phyloP scores from a whole-genome alignment of 2,113 vertebrate genomes.

The Atrichornis clamosus region DNA sequence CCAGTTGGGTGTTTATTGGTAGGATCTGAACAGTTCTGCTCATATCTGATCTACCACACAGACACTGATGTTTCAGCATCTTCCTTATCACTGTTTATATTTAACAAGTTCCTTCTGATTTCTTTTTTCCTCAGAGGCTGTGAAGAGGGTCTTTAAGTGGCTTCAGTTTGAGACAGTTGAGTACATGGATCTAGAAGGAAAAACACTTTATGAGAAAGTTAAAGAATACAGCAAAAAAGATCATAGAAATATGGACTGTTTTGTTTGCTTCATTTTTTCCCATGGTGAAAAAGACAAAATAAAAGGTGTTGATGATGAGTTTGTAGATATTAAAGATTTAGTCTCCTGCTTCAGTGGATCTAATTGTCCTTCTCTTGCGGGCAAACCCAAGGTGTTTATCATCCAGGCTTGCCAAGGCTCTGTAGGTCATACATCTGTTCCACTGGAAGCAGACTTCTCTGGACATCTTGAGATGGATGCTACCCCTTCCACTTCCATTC shows the following conservation, averaged over 20 bases:
- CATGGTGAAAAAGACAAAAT: conserved; percentile 74
- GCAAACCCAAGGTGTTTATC: conserved; percentile 78
- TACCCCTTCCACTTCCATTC: neutral
- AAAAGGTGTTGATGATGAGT: conserved; percentile 59
- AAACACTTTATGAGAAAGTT: conserved; percentile 9
- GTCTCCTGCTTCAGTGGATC: conserved; percentile 66
- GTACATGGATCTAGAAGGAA: conserved; percentile 53
- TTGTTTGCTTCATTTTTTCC: conserved; percentile 79
- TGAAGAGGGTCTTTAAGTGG: conserved; percentile 59
- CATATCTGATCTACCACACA: neutral
- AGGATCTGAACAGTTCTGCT: neutral
- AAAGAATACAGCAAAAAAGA: neutral
- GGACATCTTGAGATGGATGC: conserved; percentile 43
- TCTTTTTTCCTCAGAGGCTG: conserved; percentile 53
- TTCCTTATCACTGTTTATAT: neutral
- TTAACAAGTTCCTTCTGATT: neutral
- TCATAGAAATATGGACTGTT: conserved; percentile 71
- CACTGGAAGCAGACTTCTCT: neutral
- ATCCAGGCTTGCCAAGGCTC: conserved; percentile 75
- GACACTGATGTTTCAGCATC: neutral
- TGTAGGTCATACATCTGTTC: neutral
- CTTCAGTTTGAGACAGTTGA: conserved; percentile 72
- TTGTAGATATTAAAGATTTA: conserved; percentile 56
- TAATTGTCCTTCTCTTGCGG: conserved; percentile 57
- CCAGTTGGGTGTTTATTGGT: neutral